Percentiles rank a stretch among this genome's conserved stretches.
Evolutionary conservation across 2,797 vertebrate genomes (phyloP).

Genomic region (Muscicapa striata): DNA sequence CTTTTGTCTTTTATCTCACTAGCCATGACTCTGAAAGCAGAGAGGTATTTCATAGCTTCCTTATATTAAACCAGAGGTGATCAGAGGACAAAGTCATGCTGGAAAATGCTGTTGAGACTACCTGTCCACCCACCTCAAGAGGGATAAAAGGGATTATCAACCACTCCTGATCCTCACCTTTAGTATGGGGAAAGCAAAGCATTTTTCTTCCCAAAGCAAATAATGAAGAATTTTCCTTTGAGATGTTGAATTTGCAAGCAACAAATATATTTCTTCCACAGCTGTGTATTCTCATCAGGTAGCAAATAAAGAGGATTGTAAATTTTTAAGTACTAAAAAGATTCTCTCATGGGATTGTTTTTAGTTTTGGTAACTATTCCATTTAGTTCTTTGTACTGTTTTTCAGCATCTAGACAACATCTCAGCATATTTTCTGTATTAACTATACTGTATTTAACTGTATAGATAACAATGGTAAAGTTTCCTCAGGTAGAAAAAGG

Average conservation of each 20-base stretch:
- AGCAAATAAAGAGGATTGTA: not conserved
- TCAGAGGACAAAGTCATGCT: not conserved
- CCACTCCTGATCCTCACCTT: not conserved
- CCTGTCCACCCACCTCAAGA: not conserved
- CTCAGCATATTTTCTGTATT: not conserved
- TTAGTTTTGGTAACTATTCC: not conserved
- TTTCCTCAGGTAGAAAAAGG: not conserved
- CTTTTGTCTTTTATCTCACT: not conserved
- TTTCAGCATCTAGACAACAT: not conserved
- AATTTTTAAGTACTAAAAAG: not conserved
- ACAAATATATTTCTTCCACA: not conserved
- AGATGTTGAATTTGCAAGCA: not conserved
- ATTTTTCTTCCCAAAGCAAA: not conserved
- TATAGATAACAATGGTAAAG: not conserved
- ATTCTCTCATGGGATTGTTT: not conserved
- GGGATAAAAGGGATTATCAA: not conserved
- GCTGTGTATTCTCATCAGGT: not conserved
- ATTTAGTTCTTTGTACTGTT: not conserved
- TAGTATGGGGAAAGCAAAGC: not conserved
- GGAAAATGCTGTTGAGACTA: not conserved
- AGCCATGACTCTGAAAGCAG: not conserved
- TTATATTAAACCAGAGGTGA: not conserved
- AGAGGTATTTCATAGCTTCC: not conserved
- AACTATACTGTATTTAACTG: not conserved
- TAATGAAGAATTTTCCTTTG: not conserved